A percentile compares a stretch with the other conserved stretches of the same genome.
Conservation (phyloP, 2,888 invertebrate genomes). For the Molorchus minor region DNA sequence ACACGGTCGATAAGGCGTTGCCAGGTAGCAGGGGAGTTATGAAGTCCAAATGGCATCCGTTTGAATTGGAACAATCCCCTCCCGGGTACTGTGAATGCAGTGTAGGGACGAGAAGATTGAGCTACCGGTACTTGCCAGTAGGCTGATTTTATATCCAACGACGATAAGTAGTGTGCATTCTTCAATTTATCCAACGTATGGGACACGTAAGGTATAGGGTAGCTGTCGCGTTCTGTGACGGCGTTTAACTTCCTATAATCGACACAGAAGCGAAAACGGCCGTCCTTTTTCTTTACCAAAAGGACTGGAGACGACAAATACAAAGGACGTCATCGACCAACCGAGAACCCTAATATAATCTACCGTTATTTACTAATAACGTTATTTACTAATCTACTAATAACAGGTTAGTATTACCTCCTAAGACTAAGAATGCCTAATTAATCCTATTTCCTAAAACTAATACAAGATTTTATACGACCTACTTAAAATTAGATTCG, state of each 20-base stretch:
- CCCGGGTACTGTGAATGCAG: constrained; percentile 48
- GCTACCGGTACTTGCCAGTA: constrained; percentile 29
- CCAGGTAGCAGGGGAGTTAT: constrained; percentile 45
- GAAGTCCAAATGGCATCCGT: constrained; percentile 46
- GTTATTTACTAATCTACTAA: no score
- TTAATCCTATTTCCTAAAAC: no score
- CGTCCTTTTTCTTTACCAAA: constrained; percentile 1
- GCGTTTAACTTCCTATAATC: not conserved
- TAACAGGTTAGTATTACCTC: no score
- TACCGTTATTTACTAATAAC: no score
- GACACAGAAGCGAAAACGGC: not conserved
- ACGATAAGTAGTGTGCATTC: constrained; percentile 30
- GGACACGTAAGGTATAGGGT: constrained; percentile 24
- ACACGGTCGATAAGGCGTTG: constrained; percentile 43
- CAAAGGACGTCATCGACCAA: no score
- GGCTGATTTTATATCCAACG: constrained; percentile 30
- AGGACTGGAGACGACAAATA: not conserved
- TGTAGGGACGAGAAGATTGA: constrained; percentile 35
- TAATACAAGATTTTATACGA: no score
- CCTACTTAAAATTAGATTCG: no score
- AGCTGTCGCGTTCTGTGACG: not conserved
- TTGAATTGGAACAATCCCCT: constrained; percentile 45
- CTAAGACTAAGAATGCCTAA: no score
- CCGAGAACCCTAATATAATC: no score
- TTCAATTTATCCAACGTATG: constrained; percentile 26